Conservation (phyloP, 2,113 vertebrate species). For the Halcyon malimbica region DNA sequence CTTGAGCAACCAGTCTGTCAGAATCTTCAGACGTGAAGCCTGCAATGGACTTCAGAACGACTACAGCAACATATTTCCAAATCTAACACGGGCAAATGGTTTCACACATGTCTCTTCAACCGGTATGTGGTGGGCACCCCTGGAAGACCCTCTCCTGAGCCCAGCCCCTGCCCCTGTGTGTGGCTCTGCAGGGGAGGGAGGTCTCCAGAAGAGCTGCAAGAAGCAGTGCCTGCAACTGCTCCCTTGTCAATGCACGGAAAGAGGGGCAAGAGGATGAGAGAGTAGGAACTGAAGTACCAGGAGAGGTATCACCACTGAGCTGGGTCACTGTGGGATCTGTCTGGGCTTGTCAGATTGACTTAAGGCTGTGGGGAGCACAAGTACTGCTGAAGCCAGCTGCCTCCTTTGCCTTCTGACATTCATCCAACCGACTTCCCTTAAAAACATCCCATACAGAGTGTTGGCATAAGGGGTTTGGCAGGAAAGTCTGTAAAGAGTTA, state of each 20-base stretch:
- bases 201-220: not conserved
- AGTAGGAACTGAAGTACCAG: not conserved
- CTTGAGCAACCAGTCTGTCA: not conserved
- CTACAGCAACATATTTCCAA: not conserved
- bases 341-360: not conserved
- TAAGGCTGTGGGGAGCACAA: not conserved
- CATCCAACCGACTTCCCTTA: not conserved
- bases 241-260: not conserved
- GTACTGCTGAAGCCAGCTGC: not conserved
- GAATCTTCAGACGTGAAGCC: not conserved
- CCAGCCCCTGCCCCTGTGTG: accelerated
- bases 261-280: not conserved
- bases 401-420: not conserved
- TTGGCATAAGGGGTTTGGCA: not conserved
- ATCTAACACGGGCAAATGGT: not conserved
- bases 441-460: not conserved
- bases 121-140: accelerated
- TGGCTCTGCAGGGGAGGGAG: not conserved
- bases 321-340: not conserved
- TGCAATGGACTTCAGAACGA: not conserved
- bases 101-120: not conserved
- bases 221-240: not conserved
- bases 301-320: not conserved
- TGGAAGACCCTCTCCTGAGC: accelerated
- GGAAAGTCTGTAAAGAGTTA: slow-evolving; percentile 4